Evolutionary conservation across 1,140 invertebrate genomes (phyloP), one percentile per base, ranked within the genome.

Genomic region (Bicyclus anynana): DNA sequence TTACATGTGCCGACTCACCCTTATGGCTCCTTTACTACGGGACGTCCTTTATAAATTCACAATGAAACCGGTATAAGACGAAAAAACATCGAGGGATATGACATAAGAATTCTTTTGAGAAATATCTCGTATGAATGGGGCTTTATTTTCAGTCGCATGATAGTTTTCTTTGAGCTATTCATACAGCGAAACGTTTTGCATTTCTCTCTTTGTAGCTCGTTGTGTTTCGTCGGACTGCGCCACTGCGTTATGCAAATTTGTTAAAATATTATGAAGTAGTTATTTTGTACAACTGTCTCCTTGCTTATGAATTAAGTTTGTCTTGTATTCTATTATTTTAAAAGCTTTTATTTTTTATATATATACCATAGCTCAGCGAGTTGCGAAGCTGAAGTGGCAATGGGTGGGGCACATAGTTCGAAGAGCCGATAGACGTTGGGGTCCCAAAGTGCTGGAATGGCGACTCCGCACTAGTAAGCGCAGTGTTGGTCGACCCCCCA

Each of bases 1-100:
- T 80, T 80, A 77, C 77, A 72, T 68, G 65, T 71, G 61, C 64
- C 56, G 67, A 63, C 51, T 64, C 60, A 57, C 61, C 54, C 58
- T 54, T 59, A 67, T 66, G 20, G 46, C 21, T 44, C 35, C 57
- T 57, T 65, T 49, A 48, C 55, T 65, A 56, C 47, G 49, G 53
- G 57, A 63, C 35, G 53, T 54, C 53, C 53, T 59, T 68, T 52
- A 54, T 46, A 55, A 47, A 51, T 26, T 50, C 38, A 63, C 62
- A 69, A 69, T 69, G 62, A 52, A 59, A 60, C 66, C 62, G 55
- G 66, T 62, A 49, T 59, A 40, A 57, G 59, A 65, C 52, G 46
- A 59, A 69, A 69, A 68, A 65, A 62, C 57, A 56, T 62, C 57
- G 49, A 62, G 56, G 42, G 57, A 66, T 60, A 67, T 66, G 67